A percentile compares a stretch with the other conserved stretches of the same genome.
phyloP scores from a whole-genome alignment of 2,113 vertebrate genomes.

The Trematomus loennbergii region DNA sequence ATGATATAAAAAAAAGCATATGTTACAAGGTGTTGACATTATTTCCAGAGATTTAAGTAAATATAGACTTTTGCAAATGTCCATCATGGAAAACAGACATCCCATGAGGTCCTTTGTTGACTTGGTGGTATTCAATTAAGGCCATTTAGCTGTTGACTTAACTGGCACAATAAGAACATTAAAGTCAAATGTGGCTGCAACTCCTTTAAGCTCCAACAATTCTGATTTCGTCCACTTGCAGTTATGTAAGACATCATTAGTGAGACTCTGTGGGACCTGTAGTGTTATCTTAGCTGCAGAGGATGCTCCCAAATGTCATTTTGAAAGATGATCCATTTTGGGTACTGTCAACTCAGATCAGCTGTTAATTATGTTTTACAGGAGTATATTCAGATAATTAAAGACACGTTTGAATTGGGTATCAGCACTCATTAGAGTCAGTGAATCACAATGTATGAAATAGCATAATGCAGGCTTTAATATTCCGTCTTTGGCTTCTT shows the following conservation, averaged over 20 bases:
- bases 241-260: background rate
- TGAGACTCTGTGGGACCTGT: background rate
- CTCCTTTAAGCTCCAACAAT: background rate
- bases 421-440: background rate
- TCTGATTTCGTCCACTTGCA: background rate
- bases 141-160: background rate
- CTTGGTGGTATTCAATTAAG: background rate
- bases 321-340: background rate
- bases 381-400: background rate
- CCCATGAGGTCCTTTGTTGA: too few species aligned
- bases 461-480: background rate
- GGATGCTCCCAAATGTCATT: too few species aligned
- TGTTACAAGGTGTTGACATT: too few species aligned
- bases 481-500: background rate
- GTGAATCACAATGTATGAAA: background rate
- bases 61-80: too few species aligned
- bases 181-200: background rate
- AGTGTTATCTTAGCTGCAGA: background rate
- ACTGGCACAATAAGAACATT: background rate
- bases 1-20: too few species aligned
- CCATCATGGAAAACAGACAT: too few species aligned
- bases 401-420: background rate
- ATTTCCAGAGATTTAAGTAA: too few species aligned
- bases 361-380: background rate
- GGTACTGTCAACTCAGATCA: background rate